Conservation (phyloP, 2,113 vertebrate genomes). For the Podarcis muralis region DNA sequence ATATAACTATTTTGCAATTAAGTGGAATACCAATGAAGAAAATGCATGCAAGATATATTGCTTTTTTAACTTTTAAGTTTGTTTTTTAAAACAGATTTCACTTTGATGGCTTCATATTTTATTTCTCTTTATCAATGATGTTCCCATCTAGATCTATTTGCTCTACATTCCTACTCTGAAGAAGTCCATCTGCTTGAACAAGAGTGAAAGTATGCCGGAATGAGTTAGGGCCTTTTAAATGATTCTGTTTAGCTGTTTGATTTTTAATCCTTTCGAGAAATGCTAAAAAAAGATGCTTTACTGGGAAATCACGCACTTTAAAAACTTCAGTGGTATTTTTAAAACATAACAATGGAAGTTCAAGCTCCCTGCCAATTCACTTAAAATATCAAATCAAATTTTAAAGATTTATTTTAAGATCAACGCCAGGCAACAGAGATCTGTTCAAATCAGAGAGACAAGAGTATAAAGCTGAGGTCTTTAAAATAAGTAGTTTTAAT, state of each 20-base stretch:
- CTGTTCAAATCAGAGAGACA: background rate
- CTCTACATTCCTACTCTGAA: background rate
- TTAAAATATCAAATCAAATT: background rate
- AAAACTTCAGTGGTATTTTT: constrained; percentile 6
- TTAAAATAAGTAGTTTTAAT: background rate
- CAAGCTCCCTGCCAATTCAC: background rate
- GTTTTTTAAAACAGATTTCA: background rate
- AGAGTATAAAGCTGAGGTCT: background rate
- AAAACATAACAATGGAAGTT: background rate
- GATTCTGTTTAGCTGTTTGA: background rate
- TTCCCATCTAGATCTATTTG: background rate
- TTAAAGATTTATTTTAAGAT: background rate
- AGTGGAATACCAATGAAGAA: background rate
- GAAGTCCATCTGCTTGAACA: background rate
- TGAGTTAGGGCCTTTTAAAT: background rate
- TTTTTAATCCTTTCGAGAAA: background rate
- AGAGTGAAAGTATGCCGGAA: background rate
- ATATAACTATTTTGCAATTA: background rate
- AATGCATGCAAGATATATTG: background rate
- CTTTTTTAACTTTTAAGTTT: background rate
- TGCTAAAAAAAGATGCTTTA: background rate
- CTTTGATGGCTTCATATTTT: background rate
- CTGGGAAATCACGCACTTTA: background rate
- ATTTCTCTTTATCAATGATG: background rate
- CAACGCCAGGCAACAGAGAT: background rate